Evolutionary conservation across 1,140 invertebrate species (phyloP), one percentile per base, ranked within the genome.

Genomic region (Maniola jurtina): DNA sequence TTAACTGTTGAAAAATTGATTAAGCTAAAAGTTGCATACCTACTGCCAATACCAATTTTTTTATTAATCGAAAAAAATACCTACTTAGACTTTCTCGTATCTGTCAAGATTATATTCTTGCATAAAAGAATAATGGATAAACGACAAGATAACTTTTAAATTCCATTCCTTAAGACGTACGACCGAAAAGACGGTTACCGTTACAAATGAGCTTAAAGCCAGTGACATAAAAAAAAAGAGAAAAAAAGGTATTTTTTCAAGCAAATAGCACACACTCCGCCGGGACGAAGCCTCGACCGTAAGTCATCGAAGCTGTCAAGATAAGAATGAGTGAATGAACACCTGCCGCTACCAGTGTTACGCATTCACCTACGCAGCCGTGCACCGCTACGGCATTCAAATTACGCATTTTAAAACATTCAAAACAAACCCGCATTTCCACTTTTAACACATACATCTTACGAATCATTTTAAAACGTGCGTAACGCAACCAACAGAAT

Each of bases 301-400:
- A 89, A 90, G 83, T 90, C 88, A 90, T 90, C 88, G 79, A 82
- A 83, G 76, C 85, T 90, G 88, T 89, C 88, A 87, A 89, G 88
- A 90, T 89, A 89, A 89, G 85, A 89, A 89, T 86, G 86, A 88
- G 72, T 86, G 86, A 90, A 89, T 84, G 86, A 83, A 86, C 88
- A 89, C 86, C 88, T 90, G 88, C 85, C 80, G 79, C 88, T 78
- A 86, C 88, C 80, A 79, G 88, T 82, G 80, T 90, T 90, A 90
- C 88, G 84, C 86, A 80, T 77, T 75, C 84, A 79, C 84, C 80
- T 80, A 86, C 86, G 76, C 84, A 77, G 67, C 70, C 76, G 68
- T 60, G 58, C 68, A 52, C 7, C 56, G 59, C 70, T 66, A 61
- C 52, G 16, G 70, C 75, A 75, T 71, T 74, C 71, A 66, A 80